Evolutionary conservation across 2,797 vertebrate species (phyloP), one percentile per base, ranked within the genome.

Genomic region (Enteromius mattozi): DNA sequence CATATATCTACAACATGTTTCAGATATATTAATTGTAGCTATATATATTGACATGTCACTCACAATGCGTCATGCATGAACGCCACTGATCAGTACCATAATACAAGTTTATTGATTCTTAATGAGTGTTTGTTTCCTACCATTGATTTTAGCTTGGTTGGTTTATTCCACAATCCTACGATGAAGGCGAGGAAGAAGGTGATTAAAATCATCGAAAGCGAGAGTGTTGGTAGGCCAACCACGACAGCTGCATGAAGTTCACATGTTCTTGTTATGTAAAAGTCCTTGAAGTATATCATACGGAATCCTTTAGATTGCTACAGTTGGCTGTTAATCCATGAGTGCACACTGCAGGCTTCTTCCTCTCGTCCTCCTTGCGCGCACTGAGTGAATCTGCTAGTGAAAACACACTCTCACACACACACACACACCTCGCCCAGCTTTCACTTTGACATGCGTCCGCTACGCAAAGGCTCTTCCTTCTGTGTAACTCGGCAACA

Each of bases 231-330:
- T 42, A 8, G 70, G 47, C 79, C 84, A 71, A 72, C 56, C 76
- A 69, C 68, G 59, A 86, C 2, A 59, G 77, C 51, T 59, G 78
- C 78, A 24, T 84, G 27, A 51, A 42, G 45, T 69, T 87, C 80
- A 82, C 88, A 89, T 86, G 45, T 63, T 86, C 68, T 85, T 80
- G 42, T 75, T 56, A 37, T 78, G 56, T 27, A 47, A 65, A 83
- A 81, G 71, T 81, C 66, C 71, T 17, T 7, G n/a, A 37, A 8
- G 56, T 13, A 6, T 19, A 2, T 54, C 78, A 8, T 21, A 14
- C 2, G 0, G 5, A 47, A 47, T 33, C 40, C 56, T 35, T 12
- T 63, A 6, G 2, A 37, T 35, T 6, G 35, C 8, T 75, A 19
- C 56, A 14, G 6, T 0, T 21, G 35, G 4, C 6, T 19, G 49